Conservation (phyloP, 2,113 vertebrate species). For the Psephotus haematonotus region DNA sequence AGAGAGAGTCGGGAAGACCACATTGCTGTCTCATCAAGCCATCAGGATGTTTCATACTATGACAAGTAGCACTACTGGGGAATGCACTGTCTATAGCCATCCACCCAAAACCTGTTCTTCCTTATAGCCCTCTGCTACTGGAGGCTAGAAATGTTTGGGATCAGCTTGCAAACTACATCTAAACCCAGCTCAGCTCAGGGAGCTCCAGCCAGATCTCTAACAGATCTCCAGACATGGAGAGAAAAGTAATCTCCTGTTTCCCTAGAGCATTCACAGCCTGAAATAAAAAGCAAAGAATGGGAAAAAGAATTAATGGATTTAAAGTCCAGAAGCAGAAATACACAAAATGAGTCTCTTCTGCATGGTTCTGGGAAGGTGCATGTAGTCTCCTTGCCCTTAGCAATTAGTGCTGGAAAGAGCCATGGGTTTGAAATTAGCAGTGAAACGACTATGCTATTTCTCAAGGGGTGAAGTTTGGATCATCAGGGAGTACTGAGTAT, state of each 20-base stretch:
- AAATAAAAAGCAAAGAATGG: background rate
- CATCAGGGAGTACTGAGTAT: background rate
- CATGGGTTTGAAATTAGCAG: background rate
- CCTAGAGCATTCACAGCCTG: background rate
- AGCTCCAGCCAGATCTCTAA: background rate
- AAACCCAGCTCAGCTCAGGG: background rate
- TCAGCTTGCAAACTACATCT: background rate
- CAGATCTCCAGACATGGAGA: background rate
- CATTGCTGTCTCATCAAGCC: background rate
- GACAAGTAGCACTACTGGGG: background rate
- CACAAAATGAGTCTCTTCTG: background rate
- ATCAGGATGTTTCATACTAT: background rate
- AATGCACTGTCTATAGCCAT: background rate
- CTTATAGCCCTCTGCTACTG: background rate
- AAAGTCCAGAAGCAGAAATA: background rate
- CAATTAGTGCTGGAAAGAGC: background rate
- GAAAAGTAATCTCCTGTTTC: background rate
- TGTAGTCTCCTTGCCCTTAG: fast-evolving
- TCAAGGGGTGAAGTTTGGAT: background rate
- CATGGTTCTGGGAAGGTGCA: background rate
- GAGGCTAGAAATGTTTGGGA: background rate
- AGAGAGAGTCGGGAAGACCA: background rate
- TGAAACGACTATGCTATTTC: fast-evolving
- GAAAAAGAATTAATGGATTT: background rate
- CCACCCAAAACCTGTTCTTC: background rate